These are phyloP conservation scores for Aurelia coerulea DNA, from an alignment of 30 jellyfish, hydroid and myxozoan genomes.

Conservation along the genomic window DNA sequence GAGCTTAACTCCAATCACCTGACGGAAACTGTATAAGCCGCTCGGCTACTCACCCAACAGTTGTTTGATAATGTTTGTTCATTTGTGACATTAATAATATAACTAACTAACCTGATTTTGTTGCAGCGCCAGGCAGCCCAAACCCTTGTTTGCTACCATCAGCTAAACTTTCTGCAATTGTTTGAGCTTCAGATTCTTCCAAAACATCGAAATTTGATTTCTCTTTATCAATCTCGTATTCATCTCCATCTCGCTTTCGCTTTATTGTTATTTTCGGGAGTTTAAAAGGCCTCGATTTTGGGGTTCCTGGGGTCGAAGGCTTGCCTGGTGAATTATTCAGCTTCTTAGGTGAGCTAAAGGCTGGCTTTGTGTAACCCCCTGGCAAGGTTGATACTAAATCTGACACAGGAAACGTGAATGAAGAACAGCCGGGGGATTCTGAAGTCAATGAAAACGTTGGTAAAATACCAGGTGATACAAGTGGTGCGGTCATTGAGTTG, in stretches of 20 bases:
- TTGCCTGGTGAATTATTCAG: constrained; percentile 33
- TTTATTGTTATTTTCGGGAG: constrained; percentile 76
- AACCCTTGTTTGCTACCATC: constrained; percentile 29
- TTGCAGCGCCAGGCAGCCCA: background rate
- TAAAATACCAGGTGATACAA: constrained; percentile 75
- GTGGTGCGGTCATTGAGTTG: constrained; percentile 51
- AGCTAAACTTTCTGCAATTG: constrained; percentile 64
- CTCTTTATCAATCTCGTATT: constrained; percentile 82
- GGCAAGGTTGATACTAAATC: constrained; percentile 54
- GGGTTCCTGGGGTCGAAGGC: constrained; percentile 68
- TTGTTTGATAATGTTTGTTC: no score
- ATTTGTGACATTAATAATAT: no score
- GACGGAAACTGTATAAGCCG: no score
- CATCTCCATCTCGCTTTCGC: constrained; percentile 78
- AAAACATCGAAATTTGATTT: constrained; percentile 73
- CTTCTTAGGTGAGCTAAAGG: constrained; percentile 48
- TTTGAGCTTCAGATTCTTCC: constrained; percentile 63
- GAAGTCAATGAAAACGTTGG: constrained; percentile 56
- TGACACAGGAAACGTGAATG: constrained; percentile 58
- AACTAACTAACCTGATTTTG: constrained; percentile 15
- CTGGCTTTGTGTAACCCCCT: constrained; percentile 53
- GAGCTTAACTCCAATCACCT: no score
- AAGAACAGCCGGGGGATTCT: constrained; percentile 43
- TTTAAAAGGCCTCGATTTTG: constrained; percentile 66
- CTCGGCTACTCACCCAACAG: no score